Conservation (phyloP, 2,797 vertebrate genomes). For the Macropus fuliginosus region DNA sequence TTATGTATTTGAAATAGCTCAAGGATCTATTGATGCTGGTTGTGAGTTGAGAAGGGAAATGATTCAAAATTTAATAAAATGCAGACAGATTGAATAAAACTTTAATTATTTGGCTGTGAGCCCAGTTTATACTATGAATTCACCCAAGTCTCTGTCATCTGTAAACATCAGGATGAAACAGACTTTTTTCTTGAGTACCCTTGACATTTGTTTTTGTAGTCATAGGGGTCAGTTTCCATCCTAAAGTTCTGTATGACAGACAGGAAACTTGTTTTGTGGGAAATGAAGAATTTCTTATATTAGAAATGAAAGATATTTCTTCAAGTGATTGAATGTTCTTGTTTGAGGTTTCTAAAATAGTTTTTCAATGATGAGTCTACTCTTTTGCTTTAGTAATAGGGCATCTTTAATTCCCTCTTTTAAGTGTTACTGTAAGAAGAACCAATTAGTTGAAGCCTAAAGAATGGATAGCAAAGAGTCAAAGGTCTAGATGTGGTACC, state of each 20-base stretch:
- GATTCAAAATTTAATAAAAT: constrained; percentile 84
- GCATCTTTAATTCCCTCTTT: too few relatives aligned
- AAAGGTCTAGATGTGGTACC: too few relatives aligned
- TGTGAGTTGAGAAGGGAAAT: constrained; percentile 69
- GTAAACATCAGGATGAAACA: constrained; percentile 72
- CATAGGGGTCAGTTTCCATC: constrained; percentile 70
- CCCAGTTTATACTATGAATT: constrained; percentile 77
- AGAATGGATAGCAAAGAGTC: too few relatives aligned
- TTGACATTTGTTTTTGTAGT: constrained; percentile 56
- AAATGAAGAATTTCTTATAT: too few relatives aligned
- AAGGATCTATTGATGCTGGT: constrained; percentile 76
- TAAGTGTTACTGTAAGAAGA: too few relatives aligned
- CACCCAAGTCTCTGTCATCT: constrained; percentile 72
- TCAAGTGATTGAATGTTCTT: too few relatives aligned
- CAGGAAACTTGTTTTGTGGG: too few relatives aligned
- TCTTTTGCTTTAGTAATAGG: too few relatives aligned
- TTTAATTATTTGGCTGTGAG: constrained; percentile 79
- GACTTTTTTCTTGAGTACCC: constrained; percentile 67
- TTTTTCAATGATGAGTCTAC: too few relatives aligned
- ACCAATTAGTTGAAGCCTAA: too few relatives aligned
- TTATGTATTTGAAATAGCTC: constrained; percentile 79
- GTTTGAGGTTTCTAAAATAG: too few relatives aligned
- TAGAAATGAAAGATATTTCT: too few relatives aligned
- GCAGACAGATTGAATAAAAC: constrained; percentile 80
- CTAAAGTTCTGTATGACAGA: constrained; percentile 51